These are phyloP conservation scores for Puffinus mauretanicus DNA, from an alignment of 2,113 vertebrate genomes.

Conservation along the genomic window DNA sequence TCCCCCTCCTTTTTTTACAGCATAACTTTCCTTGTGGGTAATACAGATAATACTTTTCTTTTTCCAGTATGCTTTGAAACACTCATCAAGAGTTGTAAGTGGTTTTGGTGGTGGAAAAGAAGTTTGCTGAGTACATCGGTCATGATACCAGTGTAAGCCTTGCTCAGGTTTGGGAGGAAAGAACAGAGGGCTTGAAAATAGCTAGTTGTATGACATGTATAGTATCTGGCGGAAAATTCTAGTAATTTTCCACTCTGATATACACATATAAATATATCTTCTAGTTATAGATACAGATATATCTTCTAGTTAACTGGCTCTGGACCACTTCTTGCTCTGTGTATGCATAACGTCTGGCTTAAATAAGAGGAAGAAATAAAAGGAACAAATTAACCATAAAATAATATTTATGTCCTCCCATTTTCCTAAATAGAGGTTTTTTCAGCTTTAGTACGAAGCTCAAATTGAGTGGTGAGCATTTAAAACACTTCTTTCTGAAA, in stretches of 20 bases:
- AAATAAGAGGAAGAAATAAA: neutral
- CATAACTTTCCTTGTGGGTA: neutral
- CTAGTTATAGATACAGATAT: neutral
- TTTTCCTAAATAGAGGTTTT: neutral
- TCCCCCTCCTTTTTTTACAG: neutral
- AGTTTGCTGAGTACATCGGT: neutral
- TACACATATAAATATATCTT: too few relatives aligned
- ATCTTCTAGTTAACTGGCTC: neutral
- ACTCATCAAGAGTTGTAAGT: neutral
- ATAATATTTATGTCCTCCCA: neutral
- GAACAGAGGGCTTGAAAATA: neutral
- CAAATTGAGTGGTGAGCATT: neutral
- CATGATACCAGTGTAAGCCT: neutral
- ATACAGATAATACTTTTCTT: neutral
- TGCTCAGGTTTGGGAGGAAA: neutral
- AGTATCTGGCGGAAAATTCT: neutral
- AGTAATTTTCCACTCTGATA: neutral
- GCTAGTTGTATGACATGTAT: neutral
- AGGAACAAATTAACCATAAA: neutral
- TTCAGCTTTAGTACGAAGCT: neutral
- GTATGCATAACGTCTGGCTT: neutral
- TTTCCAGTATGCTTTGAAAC: neutral
- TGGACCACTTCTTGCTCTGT: neutral
- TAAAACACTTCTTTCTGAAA: neutral
- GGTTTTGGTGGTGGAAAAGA: neutral